Base-by-base conservation (phyloP, 2,888 invertebrate species). In the Nephrotoma guestfalica region DNA sequence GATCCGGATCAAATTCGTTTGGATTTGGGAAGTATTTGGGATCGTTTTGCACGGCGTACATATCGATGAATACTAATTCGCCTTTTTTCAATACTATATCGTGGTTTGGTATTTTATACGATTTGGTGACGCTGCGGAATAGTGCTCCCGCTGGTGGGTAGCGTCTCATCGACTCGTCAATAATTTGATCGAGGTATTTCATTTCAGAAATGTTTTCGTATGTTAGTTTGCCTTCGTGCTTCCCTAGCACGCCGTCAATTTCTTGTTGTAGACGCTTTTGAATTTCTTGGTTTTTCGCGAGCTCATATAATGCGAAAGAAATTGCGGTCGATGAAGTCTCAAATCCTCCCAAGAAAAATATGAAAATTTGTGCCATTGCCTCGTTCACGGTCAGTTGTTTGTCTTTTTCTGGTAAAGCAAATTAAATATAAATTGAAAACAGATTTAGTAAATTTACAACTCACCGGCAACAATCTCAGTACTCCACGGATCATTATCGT, bases 21-120 rank as follows among this genome's bases (percentile, higher is more conserved):
- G 87, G 87, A 45, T 87, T 45, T 40, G 86, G 85, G 45, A 86
- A 87, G 41, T 86, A 87, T 42, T 86, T 71, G 2, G 87, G 71
- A 86, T 86, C 87, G 4, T 86, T 51, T 15, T 87, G 87, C 0
- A 87, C 9, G 11, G 85, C 87, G 13, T 85, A 6, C 4, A 83
- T 7, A 30, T 85, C 71, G n/a, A 87, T 86, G 3, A 86, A n/a
- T 13, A 87, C 7, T 0, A 71, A 45, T n/a, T 42, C 83, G 4
- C 47, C 86, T 41, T 86, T 45, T 71, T 87, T n/a, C 5, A 87
- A 83, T 3, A 43, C 15, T 6, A 71, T 41, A 4, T 87, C 45
- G 18, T 43, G 57, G 6, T 45, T 86, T 4, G 86, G 87, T 15
- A 87, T 57, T 71, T 57, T 11, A 18, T 83, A 86, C 13, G 85